Evolutionary conservation across 2,797 vertebrate species (phyloP).

Genomic region (Hafferia zeledoni): DNA sequence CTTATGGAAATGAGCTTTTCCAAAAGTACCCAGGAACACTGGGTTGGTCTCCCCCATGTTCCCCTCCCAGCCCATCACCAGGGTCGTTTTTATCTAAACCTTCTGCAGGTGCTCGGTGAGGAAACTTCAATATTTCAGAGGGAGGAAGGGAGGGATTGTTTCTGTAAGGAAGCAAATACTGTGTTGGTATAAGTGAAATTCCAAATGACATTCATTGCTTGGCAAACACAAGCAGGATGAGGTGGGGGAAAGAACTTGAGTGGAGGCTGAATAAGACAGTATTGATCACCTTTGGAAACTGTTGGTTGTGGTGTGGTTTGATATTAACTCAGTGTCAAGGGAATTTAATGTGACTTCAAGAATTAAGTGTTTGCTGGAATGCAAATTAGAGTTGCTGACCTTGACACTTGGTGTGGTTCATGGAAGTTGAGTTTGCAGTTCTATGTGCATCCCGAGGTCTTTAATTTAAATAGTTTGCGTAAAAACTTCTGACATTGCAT

Average conservation of each 20-base stretch:
- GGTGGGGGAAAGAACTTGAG: not conserved
- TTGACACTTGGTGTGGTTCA: not conserved
- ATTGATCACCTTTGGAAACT: not conserved
- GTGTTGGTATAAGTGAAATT: not conserved
- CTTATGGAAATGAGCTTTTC: not conserved
- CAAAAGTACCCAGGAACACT: not conserved
- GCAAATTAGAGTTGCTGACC: not conserved
- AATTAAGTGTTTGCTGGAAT: not conserved
- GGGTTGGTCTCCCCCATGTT: not conserved
- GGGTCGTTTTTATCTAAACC: not conserved
- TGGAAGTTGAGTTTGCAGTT: conserved; percentile 33
- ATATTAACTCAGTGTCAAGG: not conserved
- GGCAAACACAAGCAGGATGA: not conserved
- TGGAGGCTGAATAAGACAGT: not conserved
- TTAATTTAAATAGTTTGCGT: not conserved
- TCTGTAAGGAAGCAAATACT: not conserved
- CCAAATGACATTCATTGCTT: not conserved
- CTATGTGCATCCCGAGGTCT: not conserved
- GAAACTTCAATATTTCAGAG: not conserved
- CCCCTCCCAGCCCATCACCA: not conserved
- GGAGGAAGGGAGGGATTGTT: not conserved
- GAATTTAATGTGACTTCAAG: not conserved
- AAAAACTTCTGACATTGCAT: not conserved
- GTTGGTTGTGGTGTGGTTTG: not conserved
- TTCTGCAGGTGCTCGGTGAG: not conserved